Evolutionary conservation across 2,888 invertebrate species (phyloP), one percentile per base, ranked within the genome.

Genomic region (Melanostoma mellinum): DNA sequence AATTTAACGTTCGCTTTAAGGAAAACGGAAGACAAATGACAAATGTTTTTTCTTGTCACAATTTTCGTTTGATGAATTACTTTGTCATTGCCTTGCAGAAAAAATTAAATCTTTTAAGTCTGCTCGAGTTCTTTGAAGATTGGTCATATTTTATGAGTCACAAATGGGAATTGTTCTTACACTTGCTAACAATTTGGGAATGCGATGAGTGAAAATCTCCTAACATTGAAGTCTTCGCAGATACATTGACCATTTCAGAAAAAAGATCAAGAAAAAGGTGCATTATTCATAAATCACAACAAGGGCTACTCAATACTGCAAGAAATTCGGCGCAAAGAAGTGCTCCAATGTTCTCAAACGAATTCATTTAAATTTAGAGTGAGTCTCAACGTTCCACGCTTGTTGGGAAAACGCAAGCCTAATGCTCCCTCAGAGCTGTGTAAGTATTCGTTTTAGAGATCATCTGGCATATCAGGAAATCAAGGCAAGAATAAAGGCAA

Each of bases 251-350:
- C 6, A 82, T 91, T 20, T 87, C 94, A 36, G 91, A 92, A 87
- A 91, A 87, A 91, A 92, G 77, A 92, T 94, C 50, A 90, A 92
- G 60, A 90, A 89, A 53, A 93, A 93, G 88, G 92, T 94, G 81
- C 88, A 88, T 60, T 92, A 92, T 86, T 92, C 94, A 73, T 87
- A 94, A 3, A 92, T 92, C 85, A 89, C 91, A 9, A 93, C 95
- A 3, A 95, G 95, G 95, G 92, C 94, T 55, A 94, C 95, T 6
- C 93, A 93, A 77, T 94, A 93, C 88, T 94, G 94, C 87, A 91
- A 91, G 84, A 86, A 88, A 44, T 88, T 86, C 72, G 86, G 86
- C 0, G 61, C 86, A 38, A 81, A 86, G 3, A 86, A 86, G 56
- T 86, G 85, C 75, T 75, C 80, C 61, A 65, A 75, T 88, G 88